Conservation (phyloP, 2,888 invertebrate genomes). For the Lithophane ornitopus region DNA sequence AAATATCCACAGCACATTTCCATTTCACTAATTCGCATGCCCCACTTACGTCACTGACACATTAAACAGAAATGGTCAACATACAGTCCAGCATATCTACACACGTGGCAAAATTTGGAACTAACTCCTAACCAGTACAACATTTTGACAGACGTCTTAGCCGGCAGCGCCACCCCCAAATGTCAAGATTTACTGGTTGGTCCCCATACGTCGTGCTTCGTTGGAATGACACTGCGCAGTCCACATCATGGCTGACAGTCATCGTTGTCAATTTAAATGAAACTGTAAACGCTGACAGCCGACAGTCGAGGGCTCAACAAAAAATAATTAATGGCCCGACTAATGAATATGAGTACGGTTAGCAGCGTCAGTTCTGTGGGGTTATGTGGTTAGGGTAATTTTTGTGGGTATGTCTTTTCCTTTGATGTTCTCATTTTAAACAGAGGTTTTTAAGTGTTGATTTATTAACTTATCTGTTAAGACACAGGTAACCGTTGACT, state of each 20-base stretch:
- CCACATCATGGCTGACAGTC: conserved; percentile 69
- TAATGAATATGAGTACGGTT: conserved; percentile 81
- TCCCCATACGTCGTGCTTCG: conserved; percentile 3
- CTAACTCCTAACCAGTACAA: neutral
- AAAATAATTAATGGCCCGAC: conserved; percentile 87
- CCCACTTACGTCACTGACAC: conserved; percentile 35
- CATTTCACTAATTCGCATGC: conserved; percentile 45
- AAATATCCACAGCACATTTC: conserved; percentile 12
- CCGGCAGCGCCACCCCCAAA: conserved; percentile 8
- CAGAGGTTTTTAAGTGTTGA: neutral
- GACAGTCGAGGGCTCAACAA: conserved; percentile 82
- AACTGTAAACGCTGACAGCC: conserved; percentile 79
- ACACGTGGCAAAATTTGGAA: conserved; percentile 7
- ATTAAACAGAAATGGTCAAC: conserved; percentile 51
- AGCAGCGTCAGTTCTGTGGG: conserved; percentile 40
- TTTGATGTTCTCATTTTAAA: neutral
- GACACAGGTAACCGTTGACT: neutral
- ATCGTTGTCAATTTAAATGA: conserved; percentile 83
- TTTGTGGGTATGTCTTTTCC: neutral
- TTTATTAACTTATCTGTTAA: neutral
- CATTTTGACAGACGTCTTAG: conserved; percentile 31
- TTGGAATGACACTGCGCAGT: conserved; percentile 65
- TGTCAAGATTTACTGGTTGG: conserved; percentile 24
- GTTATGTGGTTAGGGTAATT: neutral
- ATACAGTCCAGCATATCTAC: conserved; percentile 6